Evolutionary conservation across 2,113 vertebrate genomes (phyloP), one percentile per base, ranked within the genome.

Genomic region (Motacilla alba): DNA sequence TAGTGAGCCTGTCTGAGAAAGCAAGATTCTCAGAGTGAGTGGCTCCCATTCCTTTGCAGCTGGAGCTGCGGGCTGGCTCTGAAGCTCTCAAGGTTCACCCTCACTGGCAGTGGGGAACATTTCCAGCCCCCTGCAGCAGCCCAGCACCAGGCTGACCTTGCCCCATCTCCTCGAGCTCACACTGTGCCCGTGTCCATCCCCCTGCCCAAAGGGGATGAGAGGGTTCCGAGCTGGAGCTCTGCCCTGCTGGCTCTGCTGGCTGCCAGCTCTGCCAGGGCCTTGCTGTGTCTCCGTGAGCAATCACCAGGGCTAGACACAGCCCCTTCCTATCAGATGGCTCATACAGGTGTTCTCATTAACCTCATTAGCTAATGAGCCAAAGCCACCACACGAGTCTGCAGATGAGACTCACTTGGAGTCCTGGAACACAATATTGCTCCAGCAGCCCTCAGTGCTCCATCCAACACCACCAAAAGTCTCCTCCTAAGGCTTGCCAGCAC

Each of bases 351-450:
- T 66, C 87, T 96, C 87, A 88, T 97, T 87, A 95, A 59, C 93
- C 93, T 94, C 84, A 43, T 93, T 95, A 94, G 55, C 88, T 90
- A 95, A 91, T 82, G 95, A 95, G 73, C 83, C 89, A 79, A 76
- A 68, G 74, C 41, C 43, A 72, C 53, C 87, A 44, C 78, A 47
- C 21, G 2, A 0, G 17, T 81, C 92, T 70, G 76, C 76, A 80
- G 75, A 47, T 74, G 90, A 91, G 82, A 13, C 53, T 76, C 11
- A 0, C 69, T 22, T 27, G 62, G 79, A 77, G 49, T 6, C 75
- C 52, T 33, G 77, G 79, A 84, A 68, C 17, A 22, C 27, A 10
- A 17, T 13, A 0, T 75, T 80, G 60, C 68, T 90, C 50, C 75
- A 39, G 33, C 79, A 91, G 78, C 79, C 56, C 56, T 13, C 52